phyloP scores from a whole-genome alignment of 1,140 invertebrate species.

The Zaprionus kolodkinae region DNA sequence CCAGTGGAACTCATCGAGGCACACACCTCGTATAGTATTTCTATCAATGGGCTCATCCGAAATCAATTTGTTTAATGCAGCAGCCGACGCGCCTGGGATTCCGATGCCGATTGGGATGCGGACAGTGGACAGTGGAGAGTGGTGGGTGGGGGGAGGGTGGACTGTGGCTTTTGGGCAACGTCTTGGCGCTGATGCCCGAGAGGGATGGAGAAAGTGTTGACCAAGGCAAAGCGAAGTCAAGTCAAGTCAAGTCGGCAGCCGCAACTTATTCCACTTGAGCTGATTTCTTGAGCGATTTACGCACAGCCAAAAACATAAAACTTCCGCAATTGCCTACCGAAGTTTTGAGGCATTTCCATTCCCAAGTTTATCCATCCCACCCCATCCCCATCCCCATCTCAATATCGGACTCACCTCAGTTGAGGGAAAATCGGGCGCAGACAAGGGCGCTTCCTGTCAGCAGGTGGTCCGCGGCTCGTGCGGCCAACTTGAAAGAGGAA shows the following conservation, averaged over 20 bases:
- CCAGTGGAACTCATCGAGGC: constrained; percentile 49
- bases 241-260: constrained; percentile 61
- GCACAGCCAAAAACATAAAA: constrained; percentile 80
- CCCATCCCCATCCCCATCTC: not conserved
- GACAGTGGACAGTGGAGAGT: not conserved
- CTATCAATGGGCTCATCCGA: constrained; percentile 71
- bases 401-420: not conserved
- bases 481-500: constrained; percentile 50
- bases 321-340: constrained; percentile 67
- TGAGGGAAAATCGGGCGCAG: constrained; percentile 3
- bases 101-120: constrained; percentile 4
- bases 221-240: constrained; percentile 49
- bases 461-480: constrained; percentile 59
- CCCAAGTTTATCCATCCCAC: not conserved
- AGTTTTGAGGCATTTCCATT: constrained; percentile 29
- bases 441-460: constrained; percentile 67
- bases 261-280: constrained; percentile 81
- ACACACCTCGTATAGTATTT: constrained; percentile 66
- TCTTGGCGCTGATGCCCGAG: too few relatives aligned
- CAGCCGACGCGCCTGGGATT: constrained; percentile 36
- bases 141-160: not conserved
- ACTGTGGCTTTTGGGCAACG: not conserved
- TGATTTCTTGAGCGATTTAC: constrained; percentile 81
- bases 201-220: constrained; percentile 57
- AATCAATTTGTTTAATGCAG: constrained; percentile 78